Percentiles rank a stretch among this genome's conserved stretches.
Evolutionary conservation across 2,113 vertebrate genomes (phyloP).

Genomic region (Gymnarchus niloticus): DNA sequence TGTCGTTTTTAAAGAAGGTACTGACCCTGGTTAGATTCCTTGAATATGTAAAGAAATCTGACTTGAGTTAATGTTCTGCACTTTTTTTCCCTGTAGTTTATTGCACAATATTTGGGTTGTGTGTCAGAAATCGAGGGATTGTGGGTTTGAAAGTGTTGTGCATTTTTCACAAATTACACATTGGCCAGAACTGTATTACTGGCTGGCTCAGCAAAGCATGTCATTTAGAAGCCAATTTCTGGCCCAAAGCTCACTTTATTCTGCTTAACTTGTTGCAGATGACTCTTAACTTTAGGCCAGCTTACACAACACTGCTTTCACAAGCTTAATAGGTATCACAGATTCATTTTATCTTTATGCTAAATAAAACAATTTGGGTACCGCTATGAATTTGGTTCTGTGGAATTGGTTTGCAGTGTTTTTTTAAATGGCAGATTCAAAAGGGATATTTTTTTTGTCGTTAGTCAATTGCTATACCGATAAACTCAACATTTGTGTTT

Average conservation of each 20-base stretch:
- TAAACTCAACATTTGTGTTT: too few relatives aligned
- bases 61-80: not conserved
- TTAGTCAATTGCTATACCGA: too few relatives aligned
- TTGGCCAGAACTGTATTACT: not conserved
- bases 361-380: too few relatives aligned
- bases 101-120: not conserved
- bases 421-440: too few relatives aligned
- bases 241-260: not conserved
- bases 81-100: not conserved
- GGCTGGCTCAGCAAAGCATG: not conserved
- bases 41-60: not conserved
- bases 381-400: too few relatives aligned
- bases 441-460: too few relatives aligned
- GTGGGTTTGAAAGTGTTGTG: not conserved
- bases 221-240: not conserved
- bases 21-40: not conserved
- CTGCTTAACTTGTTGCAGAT: constrained; percentile 10
- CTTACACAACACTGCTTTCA: too few relatives aligned
- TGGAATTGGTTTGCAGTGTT: too few relatives aligned
- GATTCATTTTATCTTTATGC: too few relatives aligned
- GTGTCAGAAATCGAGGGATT: not conserved
- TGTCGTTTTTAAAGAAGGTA: not conserved
- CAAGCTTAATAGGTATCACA: too few relatives aligned
- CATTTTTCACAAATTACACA: constrained; percentile 17
- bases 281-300: not conserved